These are phyloP conservation scores for Muscina levida DNA, from an alignment of 2,888 invertebrate species.

Conservation along the genomic window DNA sequence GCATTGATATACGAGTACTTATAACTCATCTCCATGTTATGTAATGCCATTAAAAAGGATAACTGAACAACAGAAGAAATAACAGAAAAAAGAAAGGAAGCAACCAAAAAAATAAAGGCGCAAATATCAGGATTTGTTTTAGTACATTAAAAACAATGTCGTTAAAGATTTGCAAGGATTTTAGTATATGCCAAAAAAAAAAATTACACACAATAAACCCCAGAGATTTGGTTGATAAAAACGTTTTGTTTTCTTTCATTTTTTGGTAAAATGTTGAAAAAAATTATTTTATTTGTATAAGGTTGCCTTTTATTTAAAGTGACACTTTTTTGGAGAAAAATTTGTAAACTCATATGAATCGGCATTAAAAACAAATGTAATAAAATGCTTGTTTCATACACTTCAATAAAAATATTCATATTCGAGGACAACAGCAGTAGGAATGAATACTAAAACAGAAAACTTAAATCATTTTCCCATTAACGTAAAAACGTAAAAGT, in stretches of 20 bases:
- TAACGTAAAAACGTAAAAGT: too few species aligned
- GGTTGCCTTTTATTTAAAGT: too few species aligned
- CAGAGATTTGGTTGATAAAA: conserved; percentile 9
- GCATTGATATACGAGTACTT: background rate
- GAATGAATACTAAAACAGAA: background rate
- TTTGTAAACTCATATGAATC: conserved; percentile 58
- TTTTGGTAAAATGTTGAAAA: background rate
- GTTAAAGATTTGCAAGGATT: conserved; percentile 32
- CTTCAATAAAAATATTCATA: conserved; percentile 48
- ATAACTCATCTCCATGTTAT: conserved; percentile 7
- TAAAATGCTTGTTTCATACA: conserved; percentile 54
- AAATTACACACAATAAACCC: background rate
- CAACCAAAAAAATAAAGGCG: conserved; percentile 8
- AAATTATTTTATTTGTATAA: too few species aligned
- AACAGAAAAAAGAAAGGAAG: background rate
- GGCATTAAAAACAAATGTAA: conserved; percentile 37
- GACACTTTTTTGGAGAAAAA: background rate
- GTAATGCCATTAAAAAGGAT: conserved; percentile 32
- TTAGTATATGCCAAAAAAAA: background rate
- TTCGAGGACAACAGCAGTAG: conserved; percentile 7
- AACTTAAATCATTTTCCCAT: too few species aligned
- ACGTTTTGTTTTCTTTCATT: background rate
- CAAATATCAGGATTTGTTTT: conserved; percentile 24
- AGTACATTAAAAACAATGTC: conserved; percentile 30
- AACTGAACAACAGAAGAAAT: conserved; percentile 12